These are phyloP conservation scores for Antennarius maculatus DNA, from an alignment of 2,797 vertebrate species.

Conservation along the genomic window DNA sequence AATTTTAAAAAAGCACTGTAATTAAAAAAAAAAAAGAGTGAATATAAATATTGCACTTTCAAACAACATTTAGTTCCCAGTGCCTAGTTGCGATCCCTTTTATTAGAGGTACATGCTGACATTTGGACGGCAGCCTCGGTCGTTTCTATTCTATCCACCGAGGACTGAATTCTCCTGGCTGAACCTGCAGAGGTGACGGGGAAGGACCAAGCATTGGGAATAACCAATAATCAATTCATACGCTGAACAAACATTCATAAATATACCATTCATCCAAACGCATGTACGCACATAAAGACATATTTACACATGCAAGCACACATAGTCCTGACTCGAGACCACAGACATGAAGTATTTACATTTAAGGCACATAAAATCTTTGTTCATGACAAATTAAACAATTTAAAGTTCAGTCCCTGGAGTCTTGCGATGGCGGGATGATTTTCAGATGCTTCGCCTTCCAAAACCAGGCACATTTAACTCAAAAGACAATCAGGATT, in stretches of 20 bases:
- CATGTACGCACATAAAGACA: conserved; percentile 40
- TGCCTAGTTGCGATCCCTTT: conserved; percentile 68
- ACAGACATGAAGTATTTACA: conserved; percentile 70
- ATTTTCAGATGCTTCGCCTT: conserved; percentile 35
- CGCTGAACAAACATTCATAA: conserved; percentile 70
- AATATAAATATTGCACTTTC: conserved; percentile 87
- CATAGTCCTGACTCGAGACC: conserved; percentile 28
- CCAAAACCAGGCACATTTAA: conserved; percentile 28
- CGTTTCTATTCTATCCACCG: conserved; percentile 30
- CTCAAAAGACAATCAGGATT: conserved; percentile 41
- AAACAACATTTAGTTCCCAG: conserved; percentile 75
- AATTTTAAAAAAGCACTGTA: conserved; percentile 57
- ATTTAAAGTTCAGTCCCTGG: conserved; percentile 73
- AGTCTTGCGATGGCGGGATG: conserved; percentile 60
- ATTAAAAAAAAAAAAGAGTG: conserved; percentile 48
- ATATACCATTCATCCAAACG: conserved; percentile 66
- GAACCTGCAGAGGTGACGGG: conserved; percentile 37
- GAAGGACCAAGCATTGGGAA: conserved; percentile 58
- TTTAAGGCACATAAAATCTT: conserved; percentile 66
- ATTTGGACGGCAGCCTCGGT: conserved; percentile 26
- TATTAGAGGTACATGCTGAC: conserved; percentile 43
- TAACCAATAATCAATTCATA: conserved; percentile 48
- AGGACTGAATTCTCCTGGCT: conserved; percentile 15
- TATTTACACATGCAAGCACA: conserved; percentile 43
- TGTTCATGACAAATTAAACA: conserved; percentile 63